These are phyloP conservation scores for Papilio glaucus DNA, from an alignment of 1,140 invertebrate species.

Conservation along the genomic window DNA sequence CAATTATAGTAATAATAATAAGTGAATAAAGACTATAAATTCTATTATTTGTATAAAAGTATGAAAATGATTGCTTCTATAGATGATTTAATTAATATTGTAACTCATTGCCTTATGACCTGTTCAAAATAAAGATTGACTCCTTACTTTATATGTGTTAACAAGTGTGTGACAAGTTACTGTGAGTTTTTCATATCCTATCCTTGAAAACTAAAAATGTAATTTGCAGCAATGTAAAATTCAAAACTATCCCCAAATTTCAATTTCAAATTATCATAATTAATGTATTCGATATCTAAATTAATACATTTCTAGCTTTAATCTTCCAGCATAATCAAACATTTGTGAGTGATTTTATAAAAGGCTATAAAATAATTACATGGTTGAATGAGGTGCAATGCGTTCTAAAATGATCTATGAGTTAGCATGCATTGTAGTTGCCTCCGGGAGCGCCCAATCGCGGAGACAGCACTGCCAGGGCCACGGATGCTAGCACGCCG, in stretches of 20 bases:
- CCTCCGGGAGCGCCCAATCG: conserved; percentile 69
- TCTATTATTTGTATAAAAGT: background rate
- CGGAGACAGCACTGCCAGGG: conserved; percentile 61
- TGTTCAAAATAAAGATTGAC: too few species aligned
- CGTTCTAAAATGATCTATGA: conserved; percentile 67
- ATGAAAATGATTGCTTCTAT: background rate
- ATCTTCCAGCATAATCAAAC: background rate
- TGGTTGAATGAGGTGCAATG: conserved; percentile 72
- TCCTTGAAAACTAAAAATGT: too few species aligned
- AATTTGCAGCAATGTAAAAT: too few species aligned
- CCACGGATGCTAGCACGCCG: conserved; percentile 56
- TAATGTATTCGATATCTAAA: background rate
- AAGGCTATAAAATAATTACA: conserved; percentile 64
- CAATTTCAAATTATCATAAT: background rate
- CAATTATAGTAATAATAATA: too few species aligned
- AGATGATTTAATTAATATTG: too few species aligned
- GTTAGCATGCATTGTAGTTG: conserved; percentile 75
- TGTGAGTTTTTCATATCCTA: too few species aligned
- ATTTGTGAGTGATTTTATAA: background rate
- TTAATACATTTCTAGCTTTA: background rate
- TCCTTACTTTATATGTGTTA: too few species aligned
- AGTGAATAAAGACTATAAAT: background rate
- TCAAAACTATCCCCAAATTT: too few species aligned
- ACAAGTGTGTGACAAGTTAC: too few species aligned
- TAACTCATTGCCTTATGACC: too few species aligned